These are phyloP conservation scores for Setophaga kirtlandii DNA, from an alignment of 2,113 vertebrate genomes.

Conservation along the genomic window DNA sequence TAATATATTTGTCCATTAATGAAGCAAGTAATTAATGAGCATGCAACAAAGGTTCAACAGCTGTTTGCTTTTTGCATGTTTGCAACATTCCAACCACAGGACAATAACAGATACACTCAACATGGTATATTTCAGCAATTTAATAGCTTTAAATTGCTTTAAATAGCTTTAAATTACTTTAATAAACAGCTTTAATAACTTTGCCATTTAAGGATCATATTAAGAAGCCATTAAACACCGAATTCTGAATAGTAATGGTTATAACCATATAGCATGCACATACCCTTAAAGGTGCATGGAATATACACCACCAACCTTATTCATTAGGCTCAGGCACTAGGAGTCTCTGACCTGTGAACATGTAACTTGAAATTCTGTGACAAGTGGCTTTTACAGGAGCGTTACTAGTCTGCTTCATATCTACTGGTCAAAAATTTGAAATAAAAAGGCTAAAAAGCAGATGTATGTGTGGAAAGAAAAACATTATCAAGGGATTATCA, in stretches of 20 bases:
- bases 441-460: not conserved
- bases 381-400: not conserved
- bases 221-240: not conserved
- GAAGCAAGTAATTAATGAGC: not conserved
- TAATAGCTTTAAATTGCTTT: too few species aligned
- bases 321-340: not conserved
- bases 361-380: not conserved
- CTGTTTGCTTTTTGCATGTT: not conserved
- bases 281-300: not conserved
- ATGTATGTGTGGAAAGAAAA: not conserved
- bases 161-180: too few species aligned
- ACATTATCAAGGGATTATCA: not conserved
- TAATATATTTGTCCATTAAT: not conserved
- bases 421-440: not conserved
- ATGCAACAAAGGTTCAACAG: not conserved
- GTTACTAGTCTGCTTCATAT: not conserved
- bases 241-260: not conserved
- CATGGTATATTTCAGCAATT: not conserved
- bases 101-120: not conserved
- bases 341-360: not conserved
- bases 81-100: not conserved
- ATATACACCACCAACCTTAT: not conserved
- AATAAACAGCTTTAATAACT: not conserved
- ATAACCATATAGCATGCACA: not conserved
- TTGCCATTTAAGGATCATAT: not conserved